Conservation (phyloP, 1,140 invertebrate species). For the Glossosoma conforme region DNA sequence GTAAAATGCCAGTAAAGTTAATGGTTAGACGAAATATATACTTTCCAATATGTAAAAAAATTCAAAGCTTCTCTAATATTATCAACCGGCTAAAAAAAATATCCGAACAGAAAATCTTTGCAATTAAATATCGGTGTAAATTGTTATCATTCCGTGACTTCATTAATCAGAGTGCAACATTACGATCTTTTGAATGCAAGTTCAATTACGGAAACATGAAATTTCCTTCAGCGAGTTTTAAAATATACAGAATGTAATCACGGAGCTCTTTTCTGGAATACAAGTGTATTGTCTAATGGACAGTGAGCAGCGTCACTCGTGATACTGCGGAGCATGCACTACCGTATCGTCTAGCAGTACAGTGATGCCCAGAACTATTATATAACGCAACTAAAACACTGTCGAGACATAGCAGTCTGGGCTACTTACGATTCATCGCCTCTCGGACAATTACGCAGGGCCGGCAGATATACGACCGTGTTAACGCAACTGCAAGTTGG, state of each 20-base stretch:
- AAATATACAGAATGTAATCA: too few species aligned
- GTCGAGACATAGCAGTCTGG: constrained; percentile 29
- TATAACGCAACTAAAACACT: constrained; percentile 30
- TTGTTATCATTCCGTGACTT: too few species aligned
- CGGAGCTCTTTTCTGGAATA: too few species aligned
- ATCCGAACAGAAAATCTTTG: too few species aligned
- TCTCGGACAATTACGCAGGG: constrained; percentile 9
- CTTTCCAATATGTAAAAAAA: too few species aligned
- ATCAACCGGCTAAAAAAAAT: too few species aligned
- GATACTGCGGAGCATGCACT: constrained; percentile 23
- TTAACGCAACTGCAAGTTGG: constrained; percentile 9
- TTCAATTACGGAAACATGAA: neutral
- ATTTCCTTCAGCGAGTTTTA: too few species aligned
- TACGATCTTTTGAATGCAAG: neutral
- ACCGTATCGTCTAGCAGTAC: constrained; percentile 18
- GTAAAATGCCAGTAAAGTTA: too few species aligned
- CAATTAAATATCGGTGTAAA: too few species aligned
- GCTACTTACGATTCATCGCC: constrained; percentile 31
- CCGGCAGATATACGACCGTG: constrained; percentile 10
- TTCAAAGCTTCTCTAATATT: too few species aligned
- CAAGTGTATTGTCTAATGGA: neutral
- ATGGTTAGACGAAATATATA: too few species aligned
- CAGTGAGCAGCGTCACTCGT: neutral
- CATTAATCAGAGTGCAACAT: too few species aligned
- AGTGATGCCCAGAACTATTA: constrained; percentile 23